phyloP scores from a whole-genome alignment of 2,797 vertebrate species.

The Schizothorax lantsangensis region DNA sequence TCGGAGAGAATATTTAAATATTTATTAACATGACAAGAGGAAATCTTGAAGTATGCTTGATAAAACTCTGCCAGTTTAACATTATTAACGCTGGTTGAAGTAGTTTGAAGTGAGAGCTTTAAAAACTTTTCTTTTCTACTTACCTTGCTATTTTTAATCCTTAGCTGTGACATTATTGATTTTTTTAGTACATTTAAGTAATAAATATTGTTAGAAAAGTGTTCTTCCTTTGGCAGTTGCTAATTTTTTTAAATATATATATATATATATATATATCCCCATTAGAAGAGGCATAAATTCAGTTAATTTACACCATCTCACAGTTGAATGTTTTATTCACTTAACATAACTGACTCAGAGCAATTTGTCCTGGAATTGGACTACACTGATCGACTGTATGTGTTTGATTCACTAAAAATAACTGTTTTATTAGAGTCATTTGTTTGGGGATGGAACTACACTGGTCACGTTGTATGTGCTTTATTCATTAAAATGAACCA shows the following conservation, averaged over 20 bases:
- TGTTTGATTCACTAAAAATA: neutral
- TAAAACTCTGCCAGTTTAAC: neutral
- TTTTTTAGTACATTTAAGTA: neutral
- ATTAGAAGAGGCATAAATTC: neutral
- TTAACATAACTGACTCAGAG: neutral
- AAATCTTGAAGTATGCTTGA: slow-evolving; percentile 5
- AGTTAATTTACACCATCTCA: neutral
- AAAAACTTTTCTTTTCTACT: neutral
- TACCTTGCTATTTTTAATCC: neutral
- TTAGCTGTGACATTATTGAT: neutral
- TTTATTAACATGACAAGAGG: neutral
- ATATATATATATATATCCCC: neutral
- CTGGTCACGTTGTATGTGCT: neutral
- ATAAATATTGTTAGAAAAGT: neutral
- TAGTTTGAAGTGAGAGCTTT: neutral
- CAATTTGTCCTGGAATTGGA: neutral
- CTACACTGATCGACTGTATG: neutral
- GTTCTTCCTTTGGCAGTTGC: neutral
- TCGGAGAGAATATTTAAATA: slow-evolving; percentile 4
- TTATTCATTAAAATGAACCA: too few species aligned
- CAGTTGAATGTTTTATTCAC: neutral
- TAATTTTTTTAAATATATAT: too few species aligned
- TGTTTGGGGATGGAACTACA: neutral
- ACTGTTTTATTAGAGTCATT: neutral
- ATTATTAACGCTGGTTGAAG: neutral